Base-by-base conservation (phyloP, 2,113 vertebrate genomes). In the Raja brachyura region DNA sequence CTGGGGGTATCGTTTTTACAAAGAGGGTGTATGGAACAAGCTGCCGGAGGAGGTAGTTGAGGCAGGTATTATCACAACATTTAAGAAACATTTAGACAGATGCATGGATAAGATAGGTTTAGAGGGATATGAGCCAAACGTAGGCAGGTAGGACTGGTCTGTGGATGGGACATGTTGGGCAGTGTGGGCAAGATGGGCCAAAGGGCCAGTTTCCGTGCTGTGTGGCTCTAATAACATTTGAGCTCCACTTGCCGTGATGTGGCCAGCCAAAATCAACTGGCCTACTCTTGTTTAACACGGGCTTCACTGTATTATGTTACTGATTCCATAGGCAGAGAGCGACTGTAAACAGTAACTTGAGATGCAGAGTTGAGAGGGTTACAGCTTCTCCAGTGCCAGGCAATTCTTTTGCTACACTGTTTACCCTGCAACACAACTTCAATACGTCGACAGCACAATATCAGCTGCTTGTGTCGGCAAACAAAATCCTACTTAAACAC, bases 361-460 rank as follows among this genome's bases (percentile, higher is more conserved):
- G 90, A 73, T 4, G 73, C 66, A 39, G 39, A 73, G 63, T 74
- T 48, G 33, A 28, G 33, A 54, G 33, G 33, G 73, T 92, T 73
- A 73, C 8, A 90, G 63, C 28, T 6, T 90, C 66, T 66, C 14
- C 16, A 68, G 31, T 90, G 18, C 22, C 77, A 28, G 66, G 68
- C 14, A 68, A 70, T 90, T 66, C 33, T 63, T 33, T n/a, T 70
- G 63, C 33, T 70, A 4, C 6, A 54, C 22, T 25, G 22, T 92
- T 92, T 92, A 92, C 33, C 90, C 16, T 73, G 39, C 68, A 74
- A 28, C 10, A 74, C 18, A 92, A 73, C 33, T 92, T 92, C 90
- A 92, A 73, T 92, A 92, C 25, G 66, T 92, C 33, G 20, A 73
- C 18, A 6, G n/a, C 68, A 74, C 66, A 73, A 68, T 90, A 90